These are phyloP conservation scores for Aphaenogaster floridana DNA, from an alignment of 1,140 invertebrate species.

Conservation along the genomic window DNA sequence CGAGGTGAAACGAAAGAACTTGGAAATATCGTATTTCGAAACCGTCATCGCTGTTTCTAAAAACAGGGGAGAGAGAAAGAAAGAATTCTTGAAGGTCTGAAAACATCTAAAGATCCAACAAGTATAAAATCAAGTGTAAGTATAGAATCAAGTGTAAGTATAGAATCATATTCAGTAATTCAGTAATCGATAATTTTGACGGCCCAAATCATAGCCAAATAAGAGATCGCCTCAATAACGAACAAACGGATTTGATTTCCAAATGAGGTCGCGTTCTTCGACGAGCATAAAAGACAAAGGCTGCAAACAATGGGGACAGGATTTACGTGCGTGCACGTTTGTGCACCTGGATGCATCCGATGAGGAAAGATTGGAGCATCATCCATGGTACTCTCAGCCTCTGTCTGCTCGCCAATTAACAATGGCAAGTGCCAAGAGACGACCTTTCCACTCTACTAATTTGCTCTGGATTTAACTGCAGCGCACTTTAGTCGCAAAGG, in stretches of 20 bases:
- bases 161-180: background rate
- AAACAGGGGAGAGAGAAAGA: background rate
- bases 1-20: background rate
- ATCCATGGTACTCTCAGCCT: background rate
- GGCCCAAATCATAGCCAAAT: background rate
- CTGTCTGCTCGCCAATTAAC: slow-evolving; percentile 69
- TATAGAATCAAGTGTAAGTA: too few species aligned
- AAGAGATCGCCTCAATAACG: background rate
- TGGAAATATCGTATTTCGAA: background rate
- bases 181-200: too few species aligned
- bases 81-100: background rate
- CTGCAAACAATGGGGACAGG: slow-evolving; percentile 17
- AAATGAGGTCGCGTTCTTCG: slow-evolving; percentile 4
- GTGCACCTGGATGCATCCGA: background rate
- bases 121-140: too few species aligned
- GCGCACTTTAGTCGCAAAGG: slow-evolving; percentile 62
- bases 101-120: background rate
- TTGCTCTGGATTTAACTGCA: slow-evolving; percentile 74
- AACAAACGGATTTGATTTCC: slow-evolving; percentile 25
- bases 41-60: background rate
- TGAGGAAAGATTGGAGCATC: slow-evolving; percentile 31
- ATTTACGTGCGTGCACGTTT: slow-evolving; percentile 6
- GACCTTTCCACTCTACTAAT: slow-evolving; percentile 66
- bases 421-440: slow-evolving; percentile 66
- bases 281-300: background rate